These are phyloP conservation scores for Lepilemur ruficaudatus DNA, from an alignment of 2,797 vertebrate genomes.

Conservation along the genomic window DNA sequence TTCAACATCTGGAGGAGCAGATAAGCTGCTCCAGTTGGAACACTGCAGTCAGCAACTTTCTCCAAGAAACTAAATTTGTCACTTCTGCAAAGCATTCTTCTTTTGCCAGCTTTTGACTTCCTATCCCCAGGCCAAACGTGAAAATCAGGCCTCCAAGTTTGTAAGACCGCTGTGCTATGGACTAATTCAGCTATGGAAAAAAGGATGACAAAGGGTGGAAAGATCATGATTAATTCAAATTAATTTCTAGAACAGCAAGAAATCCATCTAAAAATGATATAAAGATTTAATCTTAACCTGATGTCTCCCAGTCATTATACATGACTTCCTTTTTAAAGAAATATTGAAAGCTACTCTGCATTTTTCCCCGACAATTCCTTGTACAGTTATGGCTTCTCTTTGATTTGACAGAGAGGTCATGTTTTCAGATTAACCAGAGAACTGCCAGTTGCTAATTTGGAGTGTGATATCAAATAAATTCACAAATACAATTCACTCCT, in stretches of 20 bases:
- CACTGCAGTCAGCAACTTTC: slow-evolving; percentile 75
- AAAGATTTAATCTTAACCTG: slow-evolving; percentile 71
- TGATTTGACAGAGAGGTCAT: background rate
- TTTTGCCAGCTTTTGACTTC: slow-evolving; percentile 72
- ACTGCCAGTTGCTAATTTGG: background rate
- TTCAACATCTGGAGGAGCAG: slow-evolving; percentile 77
- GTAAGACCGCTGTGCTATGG: slow-evolving; percentile 18
- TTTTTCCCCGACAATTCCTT: background rate
- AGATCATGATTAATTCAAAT: slow-evolving; percentile 66
- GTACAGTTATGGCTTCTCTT: background rate
- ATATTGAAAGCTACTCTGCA: background rate
- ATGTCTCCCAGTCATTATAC: slow-evolving; percentile 7
- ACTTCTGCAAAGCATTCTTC: slow-evolving; percentile 71
- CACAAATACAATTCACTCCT: background rate
- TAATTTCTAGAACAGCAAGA: slow-evolving; percentile 73
- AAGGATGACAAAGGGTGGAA: background rate
- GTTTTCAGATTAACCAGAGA: background rate
- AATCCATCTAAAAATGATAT: slow-evolving; percentile 68
- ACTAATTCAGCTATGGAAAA: slow-evolving; percentile 9
- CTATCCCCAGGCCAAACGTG: slow-evolving; percentile 61
- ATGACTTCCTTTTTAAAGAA: slow-evolving; percentile 51
- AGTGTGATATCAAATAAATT: background rate
- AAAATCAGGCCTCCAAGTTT: slow-evolving; percentile 58
- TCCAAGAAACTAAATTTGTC: slow-evolving; percentile 74
- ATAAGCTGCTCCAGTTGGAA: slow-evolving; percentile 74